A percentile compares a stretch with the other conserved stretches of the same genome.
Conservation (phyloP, 2,888 invertebrate species). For the Cataglyphis albicans region DNA sequence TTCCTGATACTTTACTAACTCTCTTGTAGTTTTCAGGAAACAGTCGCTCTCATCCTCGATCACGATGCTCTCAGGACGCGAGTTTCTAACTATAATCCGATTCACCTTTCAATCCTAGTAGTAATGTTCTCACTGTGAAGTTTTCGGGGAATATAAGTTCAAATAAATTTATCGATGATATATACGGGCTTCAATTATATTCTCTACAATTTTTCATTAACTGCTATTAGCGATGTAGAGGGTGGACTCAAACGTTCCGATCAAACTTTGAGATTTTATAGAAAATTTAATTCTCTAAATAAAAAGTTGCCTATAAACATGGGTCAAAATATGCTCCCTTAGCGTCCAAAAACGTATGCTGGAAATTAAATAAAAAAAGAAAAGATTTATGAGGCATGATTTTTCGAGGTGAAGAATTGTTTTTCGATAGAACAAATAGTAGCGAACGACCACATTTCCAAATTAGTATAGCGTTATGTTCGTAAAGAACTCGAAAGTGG, state of each 20-base stretch:
- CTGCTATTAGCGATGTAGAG: neutral
- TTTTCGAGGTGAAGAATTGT: constrained; percentile 8
- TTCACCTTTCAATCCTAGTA: constrained; percentile 5
- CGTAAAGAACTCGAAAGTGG: constrained; percentile 33
- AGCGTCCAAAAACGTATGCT: no score
- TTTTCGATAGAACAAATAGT: neutral
- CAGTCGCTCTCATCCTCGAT: neutral
- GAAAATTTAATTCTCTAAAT: no score
- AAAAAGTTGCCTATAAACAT: no score
- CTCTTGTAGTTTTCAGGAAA: constrained; percentile 7
- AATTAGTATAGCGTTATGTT: neutral
- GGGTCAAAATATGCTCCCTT: no score
- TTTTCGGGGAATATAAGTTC: neutral
- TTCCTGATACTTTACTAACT: constrained; percentile 3
- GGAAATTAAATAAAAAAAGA: neutral
- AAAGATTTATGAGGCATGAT: neutral
- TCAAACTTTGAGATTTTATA: no score
- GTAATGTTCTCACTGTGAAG: neutral
- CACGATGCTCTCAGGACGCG: neutral
- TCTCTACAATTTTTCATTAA: neutral
- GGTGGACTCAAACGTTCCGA: no score
- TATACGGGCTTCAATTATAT: neutral
- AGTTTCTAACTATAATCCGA: constrained; percentile 31
- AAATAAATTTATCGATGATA: neutral
- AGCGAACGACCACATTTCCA: constrained; percentile 5